Base-by-base conservation (phyloP, 1,140 invertebrate species). In the Augochlora pura region DNA sequence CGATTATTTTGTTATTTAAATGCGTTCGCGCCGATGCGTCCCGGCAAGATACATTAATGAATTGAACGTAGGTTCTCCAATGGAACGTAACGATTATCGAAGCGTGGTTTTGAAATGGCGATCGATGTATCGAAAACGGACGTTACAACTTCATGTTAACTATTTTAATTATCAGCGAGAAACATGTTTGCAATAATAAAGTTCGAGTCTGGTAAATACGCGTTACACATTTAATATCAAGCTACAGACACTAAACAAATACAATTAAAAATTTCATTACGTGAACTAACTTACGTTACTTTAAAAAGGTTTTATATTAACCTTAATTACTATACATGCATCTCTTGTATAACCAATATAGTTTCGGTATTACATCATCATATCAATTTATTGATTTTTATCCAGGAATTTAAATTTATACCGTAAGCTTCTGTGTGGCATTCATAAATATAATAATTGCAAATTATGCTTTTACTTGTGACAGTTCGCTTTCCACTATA, bases 101-200 rank as follows among this genome's bases (percentile, higher is more conserved):
- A 68, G 46, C 21, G 2, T 21, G 23, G 21, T 49, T 16, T 0
- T 39, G 14, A 23, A 60, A 14, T 5, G 10, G 16, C 38, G 10
- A 63, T 77, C 75, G 67, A 70, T 69, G 5, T 63, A 70, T 71
- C 57, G 59, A 39, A n/a, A 62, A 5, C 27, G 3, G 39, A 49
- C 49, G 16, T 0, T 18, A 46, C 0, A 9, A 18, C 59, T 18
- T 46, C 39, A 21, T 77, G 9, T 27, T 64, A 2, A 5, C 0
- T n/a, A 18, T 1, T 23, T 12, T 0, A 23, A n/a, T 18, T 8
- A 16, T 1, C 23, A 10, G 1, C 5, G 21, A 67, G 10, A 14
- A 42, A 7, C 12, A 5, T 10, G 0, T 9, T 23, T n/a, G 10
- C 10, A 42, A 42, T 4, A 42, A 65, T 2, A 6, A 18, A 14